Conservation (phyloP, 2,797 vertebrate genomes). For the Nyctalus aviator region DNA sequence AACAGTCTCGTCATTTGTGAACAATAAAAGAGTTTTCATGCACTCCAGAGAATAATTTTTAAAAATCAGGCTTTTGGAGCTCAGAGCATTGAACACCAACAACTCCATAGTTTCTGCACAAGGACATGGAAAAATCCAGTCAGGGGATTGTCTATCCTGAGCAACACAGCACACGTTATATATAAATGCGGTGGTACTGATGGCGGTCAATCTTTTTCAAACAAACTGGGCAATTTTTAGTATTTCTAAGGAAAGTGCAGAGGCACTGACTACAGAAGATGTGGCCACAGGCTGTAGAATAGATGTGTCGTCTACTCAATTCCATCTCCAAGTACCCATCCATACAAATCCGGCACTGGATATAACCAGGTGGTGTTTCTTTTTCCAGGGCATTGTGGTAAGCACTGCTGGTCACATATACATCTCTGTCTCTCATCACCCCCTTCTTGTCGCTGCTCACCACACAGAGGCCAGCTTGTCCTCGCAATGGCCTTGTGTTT, state of each 20-base stretch:
- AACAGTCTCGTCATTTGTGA: neutral
- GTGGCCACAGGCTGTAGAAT: conserved; percentile 94
- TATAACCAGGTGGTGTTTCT: conserved; percentile 75
- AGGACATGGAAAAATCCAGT: conserved; percentile 21
- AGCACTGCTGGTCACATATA: conserved; percentile 70
- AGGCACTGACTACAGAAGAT: conserved; percentile 96
- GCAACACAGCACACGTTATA: conserved; percentile 84
- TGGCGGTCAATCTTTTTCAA: conserved; percentile 92
- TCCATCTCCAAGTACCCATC: conserved; percentile 93
- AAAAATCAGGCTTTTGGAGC: conserved; percentile 73
- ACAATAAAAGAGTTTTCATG: conserved; percentile 67
- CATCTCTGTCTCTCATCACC: conserved; percentile 75
- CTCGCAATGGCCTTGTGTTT: conserved; percentile 82
- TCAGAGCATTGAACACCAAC: conserved; percentile 4
- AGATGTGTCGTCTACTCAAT: conserved; percentile 91
- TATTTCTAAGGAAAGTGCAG: conserved; percentile 90
- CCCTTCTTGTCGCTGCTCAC: conserved; percentile 93
- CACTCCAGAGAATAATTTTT: conserved; percentile 70
- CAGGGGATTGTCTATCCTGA: conserved; percentile 59
- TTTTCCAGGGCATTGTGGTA: conserved; percentile 75
- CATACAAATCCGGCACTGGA: conserved; percentile 93
- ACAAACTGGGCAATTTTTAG: conserved; percentile 93
- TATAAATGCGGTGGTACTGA: conserved; percentile 94
- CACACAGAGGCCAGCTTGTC: conserved; percentile 88
- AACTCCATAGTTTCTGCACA: neutral